Conservation (phyloP, 2,888 invertebrate genomes). For the Parnassius mnemosyne region DNA sequence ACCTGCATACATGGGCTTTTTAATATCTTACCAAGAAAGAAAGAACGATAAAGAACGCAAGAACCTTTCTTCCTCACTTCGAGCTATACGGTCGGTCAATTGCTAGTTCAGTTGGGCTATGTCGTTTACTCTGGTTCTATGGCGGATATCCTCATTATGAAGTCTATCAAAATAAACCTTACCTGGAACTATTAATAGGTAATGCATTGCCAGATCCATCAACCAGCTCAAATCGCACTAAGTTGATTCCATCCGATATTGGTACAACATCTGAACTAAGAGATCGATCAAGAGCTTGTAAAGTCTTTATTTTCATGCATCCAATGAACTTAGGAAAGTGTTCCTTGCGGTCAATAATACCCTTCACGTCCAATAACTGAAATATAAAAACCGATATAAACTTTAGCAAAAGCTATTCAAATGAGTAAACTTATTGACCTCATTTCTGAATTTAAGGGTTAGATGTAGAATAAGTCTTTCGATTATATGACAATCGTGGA, state of each 20-base stretch:
- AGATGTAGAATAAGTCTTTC: too few relatives aligned
- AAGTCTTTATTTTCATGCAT: constrained; percentile 76
- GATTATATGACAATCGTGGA: too few relatives aligned
- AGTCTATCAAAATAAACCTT: constrained; percentile 18
- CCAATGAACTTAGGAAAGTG: constrained; percentile 71
- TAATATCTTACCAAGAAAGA: too few relatives aligned
- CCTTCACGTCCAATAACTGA: constrained; percentile 67
- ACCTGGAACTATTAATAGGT: constrained; percentile 67
- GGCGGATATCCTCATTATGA: too few relatives aligned
- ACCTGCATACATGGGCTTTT: too few relatives aligned
- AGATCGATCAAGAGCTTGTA: constrained; percentile 81
- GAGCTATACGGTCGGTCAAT: too few relatives aligned
- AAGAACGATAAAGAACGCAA: too few relatives aligned
- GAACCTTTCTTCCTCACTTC: too few relatives aligned
- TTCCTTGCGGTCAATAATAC: constrained; percentile 68
- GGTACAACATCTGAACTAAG: constrained; percentile 82
- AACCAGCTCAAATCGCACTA: constrained; percentile 78
- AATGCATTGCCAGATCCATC: constrained; percentile 65
- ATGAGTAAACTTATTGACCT: too few relatives aligned
- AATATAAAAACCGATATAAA: constrained; percentile 30
- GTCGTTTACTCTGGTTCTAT: too few relatives aligned
- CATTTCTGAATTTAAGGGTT: too few relatives aligned
- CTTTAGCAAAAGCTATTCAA: constrained; percentile 6
- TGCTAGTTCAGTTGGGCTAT: too few relatives aligned
- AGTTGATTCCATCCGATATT: constrained; percentile 82